These are phyloP conservation scores for Nesogale talazaci DNA, from an alignment of 2,113 vertebrate genomes.

Conservation along the genomic window DNA sequence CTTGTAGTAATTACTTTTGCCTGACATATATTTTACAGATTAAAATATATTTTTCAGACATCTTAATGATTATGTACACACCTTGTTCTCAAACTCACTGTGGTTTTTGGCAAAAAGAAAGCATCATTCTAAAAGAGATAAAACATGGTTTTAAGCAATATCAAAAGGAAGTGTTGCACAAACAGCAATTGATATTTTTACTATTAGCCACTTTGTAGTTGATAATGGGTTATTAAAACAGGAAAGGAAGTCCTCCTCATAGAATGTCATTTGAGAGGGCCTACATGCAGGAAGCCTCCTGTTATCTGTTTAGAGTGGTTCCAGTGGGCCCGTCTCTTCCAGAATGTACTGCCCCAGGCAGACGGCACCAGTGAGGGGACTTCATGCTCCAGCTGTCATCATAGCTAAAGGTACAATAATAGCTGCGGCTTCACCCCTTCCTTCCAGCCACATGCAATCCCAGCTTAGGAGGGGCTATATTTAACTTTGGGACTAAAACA, in stretches of 20 bases:
- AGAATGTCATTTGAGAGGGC: slow-evolving; percentile 27
- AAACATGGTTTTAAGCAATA: slow-evolving; percentile 62
- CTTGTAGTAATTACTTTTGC: slow-evolving; percentile 64
- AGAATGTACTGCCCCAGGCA: neutral
- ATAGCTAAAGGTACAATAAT: accelerated
- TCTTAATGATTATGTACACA: slow-evolving; percentile 76
- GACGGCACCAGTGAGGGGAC: neutral
- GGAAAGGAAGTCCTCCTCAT: slow-evolving; percentile 41
- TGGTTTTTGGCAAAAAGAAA: slow-evolving; percentile 14
- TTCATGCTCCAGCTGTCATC: neutral
- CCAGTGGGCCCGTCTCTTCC: neutral
- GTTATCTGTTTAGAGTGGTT: neutral
- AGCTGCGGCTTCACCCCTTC: accelerated
- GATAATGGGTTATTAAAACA: slow-evolving; percentile 72
- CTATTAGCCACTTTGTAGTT: slow-evolving; percentile 73
- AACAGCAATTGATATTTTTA: slow-evolving; percentile 76
- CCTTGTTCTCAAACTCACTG: slow-evolving; percentile 73
- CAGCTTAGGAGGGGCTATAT: neutral
- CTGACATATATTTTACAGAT: slow-evolving; percentile 61
- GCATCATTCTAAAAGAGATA: slow-evolving; percentile 61
- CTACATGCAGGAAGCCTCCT: slow-evolving; percentile 39
- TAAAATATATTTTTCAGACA: slow-evolving; percentile 65
- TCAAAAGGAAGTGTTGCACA: slow-evolving; percentile 68
- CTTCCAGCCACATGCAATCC: neutral
- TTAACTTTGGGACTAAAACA: neutral